Conservation (phyloP, 2,113 vertebrate genomes). For the Ia io region DNA sequence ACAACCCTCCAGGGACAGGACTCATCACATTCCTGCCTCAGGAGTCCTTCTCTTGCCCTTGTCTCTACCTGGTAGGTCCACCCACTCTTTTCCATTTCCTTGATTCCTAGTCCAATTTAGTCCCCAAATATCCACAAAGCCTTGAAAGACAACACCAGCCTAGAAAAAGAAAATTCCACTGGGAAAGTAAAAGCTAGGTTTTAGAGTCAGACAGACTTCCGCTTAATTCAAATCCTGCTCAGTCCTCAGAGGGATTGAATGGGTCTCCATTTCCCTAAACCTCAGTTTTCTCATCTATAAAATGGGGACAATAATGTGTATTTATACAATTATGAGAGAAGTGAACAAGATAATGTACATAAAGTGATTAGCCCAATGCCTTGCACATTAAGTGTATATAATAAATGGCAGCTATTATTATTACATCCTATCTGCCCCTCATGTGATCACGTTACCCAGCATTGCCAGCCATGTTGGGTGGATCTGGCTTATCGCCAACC, state of each 20-base stretch:
- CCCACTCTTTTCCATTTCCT: not conserved
- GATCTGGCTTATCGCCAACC: accelerated
- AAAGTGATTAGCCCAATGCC: not conserved
- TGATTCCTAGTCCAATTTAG: not conserved
- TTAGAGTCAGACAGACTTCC: not conserved
- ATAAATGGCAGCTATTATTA: not conserved
- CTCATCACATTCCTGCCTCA: not conserved
- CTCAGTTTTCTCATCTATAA: not conserved
- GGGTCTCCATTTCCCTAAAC: not conserved
- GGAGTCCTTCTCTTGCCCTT: not conserved
- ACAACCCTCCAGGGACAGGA: not conserved
- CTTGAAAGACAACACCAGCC: not conserved
- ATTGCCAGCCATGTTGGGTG: no score
- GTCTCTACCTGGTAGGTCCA: not conserved
- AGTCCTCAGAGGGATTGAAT: not conserved
- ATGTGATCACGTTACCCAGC: accelerated
- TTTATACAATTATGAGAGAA: not conserved
- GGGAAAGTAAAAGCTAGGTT: not conserved
- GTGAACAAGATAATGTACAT: accelerated
- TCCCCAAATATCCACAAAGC: not conserved
- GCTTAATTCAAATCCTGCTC: not conserved
- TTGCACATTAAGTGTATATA: not conserved
- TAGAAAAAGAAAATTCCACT: not conserved
- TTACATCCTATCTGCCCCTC: not conserved
- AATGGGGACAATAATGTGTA: not conserved